Conservation (phyloP, 1,140 invertebrate species). For the Hydropsyche tenuis region DNA sequence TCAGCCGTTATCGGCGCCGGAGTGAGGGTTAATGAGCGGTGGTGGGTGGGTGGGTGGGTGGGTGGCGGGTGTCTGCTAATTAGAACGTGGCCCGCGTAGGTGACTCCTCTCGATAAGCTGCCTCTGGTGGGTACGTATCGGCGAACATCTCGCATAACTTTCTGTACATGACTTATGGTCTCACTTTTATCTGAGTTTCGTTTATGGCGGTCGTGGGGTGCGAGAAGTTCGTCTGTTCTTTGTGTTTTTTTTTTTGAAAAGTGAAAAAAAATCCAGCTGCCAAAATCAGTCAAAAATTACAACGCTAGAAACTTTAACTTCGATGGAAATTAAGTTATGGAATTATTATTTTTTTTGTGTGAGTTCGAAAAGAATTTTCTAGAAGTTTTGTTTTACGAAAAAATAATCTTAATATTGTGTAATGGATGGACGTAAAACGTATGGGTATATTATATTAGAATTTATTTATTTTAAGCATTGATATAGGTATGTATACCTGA, state of each 20-base stretch:
- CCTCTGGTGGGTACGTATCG: neutral
- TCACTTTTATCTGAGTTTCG: neutral
- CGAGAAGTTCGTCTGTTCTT: too few species aligned
- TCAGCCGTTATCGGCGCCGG: neutral
- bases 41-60: too few species aligned
- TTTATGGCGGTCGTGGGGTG: too few species aligned
- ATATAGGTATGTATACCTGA: too few species aligned
- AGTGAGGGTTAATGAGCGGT: too few species aligned
- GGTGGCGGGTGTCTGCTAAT: neutral
- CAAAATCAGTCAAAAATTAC: slow-evolving; percentile 22
- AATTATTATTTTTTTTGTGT: too few species aligned
- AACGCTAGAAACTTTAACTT: neutral
- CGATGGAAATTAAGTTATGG: too few species aligned
- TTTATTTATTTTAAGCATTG: too few species aligned
- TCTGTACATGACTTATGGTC: slow-evolving; percentile 15
- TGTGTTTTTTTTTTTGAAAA: too few species aligned
- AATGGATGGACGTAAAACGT: too few species aligned
- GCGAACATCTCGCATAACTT: slow-evolving; percentile 3
- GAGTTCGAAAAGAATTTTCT: too few species aligned
- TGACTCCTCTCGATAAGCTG: slow-evolving; percentile 19
- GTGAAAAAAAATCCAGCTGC: neutral
- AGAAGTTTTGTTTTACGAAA: neutral
- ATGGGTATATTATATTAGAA: too few species aligned
- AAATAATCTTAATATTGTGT: neutral
- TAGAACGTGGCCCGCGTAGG: slow-evolving; percentile 14